phyloP scores from a whole-genome alignment of 2,797 vertebrate species.

The Somateria mollissima region DNA sequence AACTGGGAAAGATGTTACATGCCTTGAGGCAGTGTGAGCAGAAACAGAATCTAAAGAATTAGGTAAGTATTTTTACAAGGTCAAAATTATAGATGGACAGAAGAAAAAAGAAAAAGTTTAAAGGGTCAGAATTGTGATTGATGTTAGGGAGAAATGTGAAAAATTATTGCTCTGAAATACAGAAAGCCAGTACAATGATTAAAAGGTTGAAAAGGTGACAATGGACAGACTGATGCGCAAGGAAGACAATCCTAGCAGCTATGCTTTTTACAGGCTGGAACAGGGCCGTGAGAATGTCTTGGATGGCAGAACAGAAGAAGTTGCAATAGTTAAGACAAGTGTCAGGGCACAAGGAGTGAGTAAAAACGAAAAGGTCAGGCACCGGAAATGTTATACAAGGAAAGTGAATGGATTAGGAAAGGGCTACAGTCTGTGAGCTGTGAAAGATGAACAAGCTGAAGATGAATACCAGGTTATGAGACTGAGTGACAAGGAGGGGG shows the following conservation, averaged over 20 bases:
- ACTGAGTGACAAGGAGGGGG: background rate
- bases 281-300: background rate
- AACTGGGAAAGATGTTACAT: background rate
- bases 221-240: background rate
- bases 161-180: background rate
- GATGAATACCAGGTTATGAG: background rate
- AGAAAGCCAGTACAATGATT: background rate
- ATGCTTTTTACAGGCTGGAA: background rate
- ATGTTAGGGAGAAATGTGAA: background rate
- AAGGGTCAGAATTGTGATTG: background rate
- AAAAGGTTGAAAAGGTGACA: background rate
- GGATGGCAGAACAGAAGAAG: background rate
- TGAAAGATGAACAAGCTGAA: background rate
- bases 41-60: background rate
- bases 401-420: background rate
- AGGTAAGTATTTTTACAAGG: background rate
- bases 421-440: background rate
- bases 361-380: background rate
- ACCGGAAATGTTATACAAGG: background rate
- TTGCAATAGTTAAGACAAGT: background rate
- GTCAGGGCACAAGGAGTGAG: background rate
- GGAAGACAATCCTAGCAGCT: background rate
- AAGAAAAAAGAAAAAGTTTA: background rate
- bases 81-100: background rate
- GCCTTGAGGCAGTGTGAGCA: background rate